A percentile compares a stretch with the other conserved stretches of the same genome.
Conservation (phyloP, 2,113 vertebrate genomes). For the Oryzias celebensis region DNA sequence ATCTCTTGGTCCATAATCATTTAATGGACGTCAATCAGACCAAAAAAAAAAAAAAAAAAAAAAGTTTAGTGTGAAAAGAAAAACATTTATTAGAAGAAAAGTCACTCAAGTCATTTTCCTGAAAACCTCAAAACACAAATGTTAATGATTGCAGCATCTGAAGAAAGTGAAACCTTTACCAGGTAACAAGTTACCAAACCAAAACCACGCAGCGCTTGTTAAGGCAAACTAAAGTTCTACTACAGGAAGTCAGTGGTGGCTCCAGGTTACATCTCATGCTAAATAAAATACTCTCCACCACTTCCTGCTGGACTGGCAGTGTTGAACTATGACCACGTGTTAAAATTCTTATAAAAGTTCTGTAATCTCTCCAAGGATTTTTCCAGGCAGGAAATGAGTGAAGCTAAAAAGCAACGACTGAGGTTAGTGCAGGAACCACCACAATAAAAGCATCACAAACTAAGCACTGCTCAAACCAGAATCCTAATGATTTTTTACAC, state of each 20-base stretch:
- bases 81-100: slow-evolving; percentile 2
- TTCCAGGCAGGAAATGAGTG: background rate
- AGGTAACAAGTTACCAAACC: slow-evolving; percentile 12
- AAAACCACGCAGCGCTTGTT: slow-evolving; percentile 30
- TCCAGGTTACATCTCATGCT: slow-evolving; percentile 13
- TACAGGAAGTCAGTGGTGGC: slow-evolving; percentile 9
- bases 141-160: slow-evolving; percentile 15
- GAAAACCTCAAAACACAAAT: slow-evolving; percentile 19
- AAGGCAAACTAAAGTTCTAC: slow-evolving; percentile 59
- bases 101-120: slow-evolving; percentile 25
- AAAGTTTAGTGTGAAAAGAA: slow-evolving; percentile 24
- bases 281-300: slow-evolving; percentile 8
- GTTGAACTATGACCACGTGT: slow-evolving; percentile 11
- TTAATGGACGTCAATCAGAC: slow-evolving; percentile 22
- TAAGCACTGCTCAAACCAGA: slow-evolving; percentile 52
- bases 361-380: too few relatives aligned
- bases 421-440: slow-evolving; percentile 34
- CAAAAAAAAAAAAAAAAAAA: slow-evolving; percentile 17
- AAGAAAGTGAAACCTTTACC: background rate
- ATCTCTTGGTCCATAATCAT: slow-evolving; percentile 57
- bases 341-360: background rate
- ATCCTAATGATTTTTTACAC: slow-evolving; percentile 54
- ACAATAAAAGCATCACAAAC: slow-evolving; percentile 39
- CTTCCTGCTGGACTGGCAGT: slow-evolving; percentile 36
- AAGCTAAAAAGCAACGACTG: slow-evolving; percentile 7